Percentiles rank a stretch among this genome's conserved stretches.
Evolutionary conservation across 2,888 invertebrate genomes (phyloP).

Genomic region (Netelia fuscicornis): DNA sequence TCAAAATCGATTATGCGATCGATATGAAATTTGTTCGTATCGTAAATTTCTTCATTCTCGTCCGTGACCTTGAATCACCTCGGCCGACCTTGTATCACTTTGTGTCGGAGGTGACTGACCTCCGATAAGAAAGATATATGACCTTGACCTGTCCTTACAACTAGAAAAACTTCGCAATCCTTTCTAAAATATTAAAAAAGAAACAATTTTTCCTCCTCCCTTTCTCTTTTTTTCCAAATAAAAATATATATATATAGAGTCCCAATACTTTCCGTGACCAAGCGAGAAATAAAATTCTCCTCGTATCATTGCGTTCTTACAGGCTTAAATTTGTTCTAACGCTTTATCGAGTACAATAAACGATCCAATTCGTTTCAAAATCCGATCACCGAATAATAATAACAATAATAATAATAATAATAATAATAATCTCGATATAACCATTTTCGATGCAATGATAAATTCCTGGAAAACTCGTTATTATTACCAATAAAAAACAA

Average conservation of each 20-base stretch:
- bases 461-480: constrained; percentile 35
- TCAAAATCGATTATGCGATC: background rate
- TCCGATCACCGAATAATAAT: background rate
- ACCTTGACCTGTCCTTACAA: no score
- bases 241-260: no score
- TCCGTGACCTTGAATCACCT: background rate
- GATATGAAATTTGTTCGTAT: background rate
- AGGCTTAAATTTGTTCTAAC: background rate
- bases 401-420: background rate
- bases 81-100: background rate
- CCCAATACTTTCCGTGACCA: no score
- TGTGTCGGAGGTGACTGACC: background rate
- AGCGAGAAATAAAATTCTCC: no score
- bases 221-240: no score
- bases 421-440: constrained; percentile 20
- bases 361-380: background rate
- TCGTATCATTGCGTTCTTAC: background rate
- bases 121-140: no score
- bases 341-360: background rate
- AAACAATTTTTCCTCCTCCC: no score
- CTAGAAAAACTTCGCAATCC: no score
- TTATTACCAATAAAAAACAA: constrained; percentile 12
- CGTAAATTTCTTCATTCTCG: background rate
- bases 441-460: constrained; percentile 23
- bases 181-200: no score